Base-by-base conservation (phyloP, 2,888 invertebrate genomes). In the Periphyllus acericola region DNA sequence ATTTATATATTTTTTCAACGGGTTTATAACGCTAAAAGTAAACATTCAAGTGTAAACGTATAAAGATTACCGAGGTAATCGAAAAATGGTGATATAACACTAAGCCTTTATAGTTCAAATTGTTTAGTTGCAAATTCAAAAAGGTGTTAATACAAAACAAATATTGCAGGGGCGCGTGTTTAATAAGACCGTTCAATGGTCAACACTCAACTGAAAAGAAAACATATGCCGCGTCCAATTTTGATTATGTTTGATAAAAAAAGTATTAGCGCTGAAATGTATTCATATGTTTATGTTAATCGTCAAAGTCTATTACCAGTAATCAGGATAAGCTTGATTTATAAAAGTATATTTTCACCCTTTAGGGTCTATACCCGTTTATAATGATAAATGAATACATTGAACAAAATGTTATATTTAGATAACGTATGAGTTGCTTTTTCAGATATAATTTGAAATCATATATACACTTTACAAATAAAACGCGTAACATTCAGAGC, bases 11-110 rank as follows among this genome's bases (percentile, higher is more conserved):
- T 32, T 55, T 32, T 60, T 79, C 25, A 79, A 79, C 79, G 25
- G 79, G 55, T 60, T 79, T 79, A 60, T 60, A 79, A 79, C 34
- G 60, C 25, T n/a, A 66, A 36, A 66, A n/a, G 71, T 32, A n/a
- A 80, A 80, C 80, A 60, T 36, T 66, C 17, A 60, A 66, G 66
- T 36, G n/a, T 66, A 17, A 80, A 66, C 60, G 36, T 80, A 36
- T 80, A n/a, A 36, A n/a, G 36, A 66, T 66, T 71, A 46, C 6
- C 8, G 4, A 82, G 40, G 68, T 71, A 71, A 71, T 71, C 32
- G 29, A 32, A 36, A 46, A 52, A 46, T 17, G 46, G 32, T 71
- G 82, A 71, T 71, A 46, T 32, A 71, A 46, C 46, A 71, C 46
- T 71, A 68, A 81, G n/a, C 40, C 19, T 46, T 68, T 68, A 46